Evolutionary conservation across 2,888 invertebrate species (phyloP).

Genomic region (Latrodectus elegans): DNA sequence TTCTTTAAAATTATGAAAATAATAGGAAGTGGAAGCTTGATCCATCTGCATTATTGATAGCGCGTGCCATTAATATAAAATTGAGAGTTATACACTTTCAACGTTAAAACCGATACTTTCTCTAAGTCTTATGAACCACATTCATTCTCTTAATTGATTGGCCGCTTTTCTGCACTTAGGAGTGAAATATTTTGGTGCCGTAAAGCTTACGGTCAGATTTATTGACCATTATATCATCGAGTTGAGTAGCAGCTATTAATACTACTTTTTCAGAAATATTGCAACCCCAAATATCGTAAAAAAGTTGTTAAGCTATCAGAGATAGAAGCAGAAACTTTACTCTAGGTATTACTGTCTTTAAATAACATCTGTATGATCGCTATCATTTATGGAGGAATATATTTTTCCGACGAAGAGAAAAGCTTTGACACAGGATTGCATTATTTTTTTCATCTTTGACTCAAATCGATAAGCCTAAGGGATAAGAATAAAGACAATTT

Average conservation of each 20-base stretch:
- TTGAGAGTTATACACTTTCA: too few relatives aligned
- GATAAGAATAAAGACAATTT: too few relatives aligned
- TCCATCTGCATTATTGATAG: neutral
- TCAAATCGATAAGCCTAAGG: too few relatives aligned
- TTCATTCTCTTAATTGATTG: constrained; percentile 51
- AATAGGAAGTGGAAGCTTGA: constrained; percentile 6
- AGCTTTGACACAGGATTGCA: too few relatives aligned
- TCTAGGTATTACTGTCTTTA: constrained; percentile 27
- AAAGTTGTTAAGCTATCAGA: constrained; percentile 33
- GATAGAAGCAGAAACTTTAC: constrained; percentile 34
- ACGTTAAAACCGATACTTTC: constrained; percentile 21
- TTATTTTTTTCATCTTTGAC: too few relatives aligned
- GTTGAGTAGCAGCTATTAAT: constrained; percentile 48
- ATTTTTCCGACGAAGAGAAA: neutral
- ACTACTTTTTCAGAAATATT: constrained; percentile 26
- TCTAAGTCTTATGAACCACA: constrained; percentile 41
- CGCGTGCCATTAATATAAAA: too few relatives aligned
- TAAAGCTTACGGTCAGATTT: constrained; percentile 63
- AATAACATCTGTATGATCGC: constrained; percentile 34
- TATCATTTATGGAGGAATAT: constrained; percentile 2
- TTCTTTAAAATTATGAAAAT: too few relatives aligned
- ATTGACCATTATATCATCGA: constrained; percentile 60
- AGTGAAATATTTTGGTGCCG: constrained; percentile 62
- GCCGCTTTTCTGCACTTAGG: constrained; percentile 49
- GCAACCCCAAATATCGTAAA: constrained; percentile 25